Conservation (phyloP, 1,140 invertebrate species). For the Theocolax elegans region DNA sequence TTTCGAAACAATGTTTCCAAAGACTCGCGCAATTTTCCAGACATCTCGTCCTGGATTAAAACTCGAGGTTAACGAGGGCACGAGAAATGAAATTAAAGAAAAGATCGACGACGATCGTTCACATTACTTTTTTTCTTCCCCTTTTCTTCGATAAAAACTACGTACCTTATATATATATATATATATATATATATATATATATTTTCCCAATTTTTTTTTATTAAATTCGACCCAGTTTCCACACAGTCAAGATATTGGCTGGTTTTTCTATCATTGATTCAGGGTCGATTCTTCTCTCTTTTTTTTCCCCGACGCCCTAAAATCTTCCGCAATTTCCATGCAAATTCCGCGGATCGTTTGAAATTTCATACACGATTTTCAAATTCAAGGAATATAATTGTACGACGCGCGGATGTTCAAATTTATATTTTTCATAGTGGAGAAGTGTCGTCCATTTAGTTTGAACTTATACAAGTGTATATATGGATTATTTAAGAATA, state of each 20-base stretch:
- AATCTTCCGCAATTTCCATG: not conserved
- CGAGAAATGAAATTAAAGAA: conserved; percentile 5
- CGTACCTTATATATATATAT: not conserved
- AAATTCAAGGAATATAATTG: not conserved
- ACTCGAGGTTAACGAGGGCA: not conserved
- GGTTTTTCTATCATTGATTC: not conserved
- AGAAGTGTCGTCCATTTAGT: no score
- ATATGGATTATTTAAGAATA: no score
- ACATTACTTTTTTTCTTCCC: not conserved
- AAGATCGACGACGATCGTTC: not conserved
- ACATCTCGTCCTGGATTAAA: not conserved
- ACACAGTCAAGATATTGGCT: not conserved
- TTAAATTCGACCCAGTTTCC: not conserved
- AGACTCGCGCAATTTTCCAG: no score
- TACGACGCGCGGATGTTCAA: not conserved
- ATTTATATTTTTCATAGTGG: not conserved
- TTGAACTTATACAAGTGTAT: no score
- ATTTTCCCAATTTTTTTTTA: no score
- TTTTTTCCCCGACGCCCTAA: not conserved
- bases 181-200: no score
- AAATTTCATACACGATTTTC: not conserved
- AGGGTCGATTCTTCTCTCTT: not conserved
- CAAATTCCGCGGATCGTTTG: not conserved
- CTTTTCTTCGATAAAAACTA: not conserved
- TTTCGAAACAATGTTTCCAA: no score